Evolutionary conservation across 2,797 vertebrate genomes (phyloP), one percentile per base, ranked within the genome.

Genomic region (Onychomys leucogaster): DNA sequence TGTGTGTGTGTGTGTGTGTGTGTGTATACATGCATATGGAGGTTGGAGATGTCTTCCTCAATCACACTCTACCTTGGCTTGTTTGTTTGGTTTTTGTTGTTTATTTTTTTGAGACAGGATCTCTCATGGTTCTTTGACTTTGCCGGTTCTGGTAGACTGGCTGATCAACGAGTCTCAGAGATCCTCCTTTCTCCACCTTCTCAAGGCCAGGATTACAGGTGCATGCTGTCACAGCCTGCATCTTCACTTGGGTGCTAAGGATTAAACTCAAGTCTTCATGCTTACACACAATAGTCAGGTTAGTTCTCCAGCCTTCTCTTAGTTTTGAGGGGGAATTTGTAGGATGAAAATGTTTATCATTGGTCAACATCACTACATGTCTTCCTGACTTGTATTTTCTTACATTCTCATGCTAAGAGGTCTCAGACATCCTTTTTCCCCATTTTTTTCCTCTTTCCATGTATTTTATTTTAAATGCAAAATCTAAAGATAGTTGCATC

Each of bases 311-410:
- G 4, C n/a, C 49, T 69, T 41, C n/a, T 55, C 49, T 29, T 57
- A 55, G 49, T 73, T 87, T 37, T 63, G 27, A 52, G 37, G 21
- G 19, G 71, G n/a, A 67, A 69, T 43, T 75, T 95, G 73, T 61
- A 46, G 32, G 32, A 69, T 69, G 49, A 91, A 78, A 95, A 43
- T 34, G 6, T 49, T 0, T 76, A 34, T 71, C 57, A 89, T 87
- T 69, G 37, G 37, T 84, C 90, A 77, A 81, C n/a, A 77, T 81
- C 23, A 55, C 41, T 63, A 93, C 84, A 17, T 43, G 81, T 63
- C 32, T 93, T 97, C 61, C 77, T 55, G 25, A 76, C 59, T 75
- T 57, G 14, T 91, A 19, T 92, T 91, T 92, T 77, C 88, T 95
- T 84, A 91, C 61, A 10, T 75, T 86, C 23, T 94, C 77, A 67